Evolutionary conservation across 2,797 vertebrate species (phyloP).

Genomic region (Eleutherodactylus coqui): DNA sequence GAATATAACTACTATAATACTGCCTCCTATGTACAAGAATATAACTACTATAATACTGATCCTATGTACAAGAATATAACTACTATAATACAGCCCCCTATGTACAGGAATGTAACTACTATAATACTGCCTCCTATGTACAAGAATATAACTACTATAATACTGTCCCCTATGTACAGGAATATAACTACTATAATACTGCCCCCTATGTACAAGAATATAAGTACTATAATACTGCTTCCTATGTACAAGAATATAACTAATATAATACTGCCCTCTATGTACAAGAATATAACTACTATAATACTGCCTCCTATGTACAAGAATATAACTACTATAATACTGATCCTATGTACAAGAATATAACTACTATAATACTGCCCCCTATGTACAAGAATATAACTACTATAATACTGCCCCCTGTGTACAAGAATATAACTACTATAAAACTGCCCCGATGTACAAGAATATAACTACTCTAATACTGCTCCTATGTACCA

Average conservation of each 20-base stretch:
- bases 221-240: neutral
- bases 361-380: neutral
- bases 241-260: slow-evolving; percentile 2
- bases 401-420: neutral
- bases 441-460: neutral
- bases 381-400: neutral
- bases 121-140: neutral
- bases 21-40: neutral
- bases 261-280: neutral
- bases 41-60: neutral
- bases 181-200: neutral
- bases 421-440: slow-evolving; percentile 4
- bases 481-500: neutral
- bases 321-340: neutral
- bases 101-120: neutral
- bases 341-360: neutral
- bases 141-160: neutral
- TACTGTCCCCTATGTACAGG: neutral
- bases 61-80: neutral
- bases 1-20: neutral
- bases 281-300: neutral
- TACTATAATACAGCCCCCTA: neutral
- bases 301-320: neutral
- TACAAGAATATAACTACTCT: neutral
- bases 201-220: neutral